Conservation (phyloP, 2,797 vertebrate species). For the Lutjanus campechanus region DNA sequence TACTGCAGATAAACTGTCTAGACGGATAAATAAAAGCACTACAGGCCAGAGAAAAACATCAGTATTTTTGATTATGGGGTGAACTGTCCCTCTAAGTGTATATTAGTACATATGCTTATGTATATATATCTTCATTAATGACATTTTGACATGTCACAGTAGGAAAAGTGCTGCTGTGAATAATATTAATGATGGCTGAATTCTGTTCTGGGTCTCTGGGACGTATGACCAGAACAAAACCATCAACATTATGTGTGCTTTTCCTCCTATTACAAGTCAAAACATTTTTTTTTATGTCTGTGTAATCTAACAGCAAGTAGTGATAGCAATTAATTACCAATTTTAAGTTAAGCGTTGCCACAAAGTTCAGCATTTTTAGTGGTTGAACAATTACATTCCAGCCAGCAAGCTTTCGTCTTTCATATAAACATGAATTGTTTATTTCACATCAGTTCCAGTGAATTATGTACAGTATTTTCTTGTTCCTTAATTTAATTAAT, state of each 20-base stretch:
- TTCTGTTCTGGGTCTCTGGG: background rate
- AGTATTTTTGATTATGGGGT: too few species aligned
- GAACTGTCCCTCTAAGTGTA: background rate
- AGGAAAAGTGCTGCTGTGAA: too few species aligned
- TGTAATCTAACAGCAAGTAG: background rate
- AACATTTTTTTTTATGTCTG: background rate
- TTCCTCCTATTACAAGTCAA: background rate
- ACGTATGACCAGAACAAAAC: background rate
- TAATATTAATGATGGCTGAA: too few species aligned
- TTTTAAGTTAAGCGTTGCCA: background rate
- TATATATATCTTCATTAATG: background rate
- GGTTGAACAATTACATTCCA: background rate
- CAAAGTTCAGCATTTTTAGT: too few species aligned
- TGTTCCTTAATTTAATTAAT: constrained; percentile 16
- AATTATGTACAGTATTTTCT: background rate
- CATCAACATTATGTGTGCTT: background rate
- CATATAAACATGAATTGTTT: background rate
- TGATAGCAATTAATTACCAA: background rate
- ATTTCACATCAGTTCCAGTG: constrained; percentile 8
- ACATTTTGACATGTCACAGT: too few species aligned
- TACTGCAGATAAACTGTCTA: too few species aligned
- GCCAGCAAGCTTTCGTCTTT: background rate
- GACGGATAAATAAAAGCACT: too few species aligned
- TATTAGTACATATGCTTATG: background rate
- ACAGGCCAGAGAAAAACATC: too few species aligned